Evolutionary conservation across 2,113 vertebrate genomes (phyloP).

Genomic region (Saiga tatarica): DNA sequence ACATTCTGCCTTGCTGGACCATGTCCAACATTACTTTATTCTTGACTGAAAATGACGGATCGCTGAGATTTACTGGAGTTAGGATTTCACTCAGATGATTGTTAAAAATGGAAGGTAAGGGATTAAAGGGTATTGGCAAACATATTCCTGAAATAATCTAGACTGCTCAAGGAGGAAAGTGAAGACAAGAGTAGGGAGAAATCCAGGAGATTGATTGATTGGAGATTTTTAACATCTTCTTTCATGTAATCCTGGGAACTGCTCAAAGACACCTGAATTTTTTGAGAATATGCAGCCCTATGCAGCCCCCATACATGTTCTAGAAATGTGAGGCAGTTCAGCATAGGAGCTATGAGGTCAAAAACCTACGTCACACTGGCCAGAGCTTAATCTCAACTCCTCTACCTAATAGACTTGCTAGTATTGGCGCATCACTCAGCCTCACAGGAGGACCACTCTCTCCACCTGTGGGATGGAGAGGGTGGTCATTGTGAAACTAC

Average conservation of each 20-base stretch:
- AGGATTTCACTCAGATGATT: neutral
- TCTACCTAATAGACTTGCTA: accelerated
- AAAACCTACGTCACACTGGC: too few species aligned
- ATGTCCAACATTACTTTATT: neutral
- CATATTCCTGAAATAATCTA: neutral
- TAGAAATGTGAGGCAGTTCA: neutral
- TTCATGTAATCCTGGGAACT: too few species aligned
- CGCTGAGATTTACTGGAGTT: neutral
- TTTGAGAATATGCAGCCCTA: neutral
- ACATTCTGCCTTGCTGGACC: neutral
- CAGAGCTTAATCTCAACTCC: neutral
- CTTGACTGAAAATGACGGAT: neutral
- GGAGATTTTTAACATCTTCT: neutral
- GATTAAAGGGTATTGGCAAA: neutral
- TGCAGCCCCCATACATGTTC: accelerated
- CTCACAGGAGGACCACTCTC: neutral
- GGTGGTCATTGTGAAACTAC: neutral
- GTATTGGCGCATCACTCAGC: neutral
- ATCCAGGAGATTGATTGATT: too few species aligned
- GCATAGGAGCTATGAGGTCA: too few species aligned
- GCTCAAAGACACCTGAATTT: neutral
- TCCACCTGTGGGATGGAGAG: neutral
- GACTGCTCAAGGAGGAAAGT: neutral
- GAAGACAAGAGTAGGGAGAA: neutral
- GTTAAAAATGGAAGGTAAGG: neutral